Base-by-base conservation (phyloP, 2,113 vertebrate species). In the Dryoscopus gambensis region DNA sequence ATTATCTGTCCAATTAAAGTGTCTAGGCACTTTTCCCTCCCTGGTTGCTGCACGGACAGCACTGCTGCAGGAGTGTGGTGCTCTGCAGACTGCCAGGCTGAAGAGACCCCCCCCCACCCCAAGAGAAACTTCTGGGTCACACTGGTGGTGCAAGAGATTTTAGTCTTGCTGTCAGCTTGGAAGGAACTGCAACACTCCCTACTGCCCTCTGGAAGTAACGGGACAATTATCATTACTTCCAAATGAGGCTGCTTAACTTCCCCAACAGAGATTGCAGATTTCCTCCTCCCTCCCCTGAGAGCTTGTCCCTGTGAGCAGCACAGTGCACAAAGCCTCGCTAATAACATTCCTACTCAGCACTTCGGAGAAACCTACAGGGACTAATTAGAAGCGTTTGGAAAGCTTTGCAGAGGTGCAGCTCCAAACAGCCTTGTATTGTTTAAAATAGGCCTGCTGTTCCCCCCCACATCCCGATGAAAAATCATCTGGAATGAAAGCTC, bases 61-160 rank as follows among this genome's bases (percentile, higher is more conserved):
- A 35, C 13, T 52, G 37, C 52, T 90, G 67, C 39, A 83, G 10
- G 2, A 39, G 4, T 1, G 13, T 1, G 8, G 19, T 7, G 31
- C 37, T 60, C 53, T 6, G 0, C 33, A 50, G 13, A 15, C 14
- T 42, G 20, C 46, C 44, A 35, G 18, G 44, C 35, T 22, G 31
- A 50, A 71, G 25, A 35, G 11, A 71, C 1, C 6, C 6, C 8
- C 0, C 15, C 1, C 6, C 6, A 7, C 0, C 15, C 40, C 15
- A 20, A 9, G 27, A 18, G n/a, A 65, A 74, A 87, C 46, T 9
- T 42, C 31, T 35, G 64, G 5, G 40, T 49, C 73, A 74, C 20
- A 31, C 10, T 28, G 20, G 15, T 25, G 39, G 10, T 52, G 22
- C 31, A 37, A 52, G 25, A 57, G 46, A 80, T 17, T 13, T 52